These are phyloP conservation scores for Pollachius pollachius DNA, from an alignment of 2,113 vertebrate genomes.

Conservation along the genomic window DNA sequence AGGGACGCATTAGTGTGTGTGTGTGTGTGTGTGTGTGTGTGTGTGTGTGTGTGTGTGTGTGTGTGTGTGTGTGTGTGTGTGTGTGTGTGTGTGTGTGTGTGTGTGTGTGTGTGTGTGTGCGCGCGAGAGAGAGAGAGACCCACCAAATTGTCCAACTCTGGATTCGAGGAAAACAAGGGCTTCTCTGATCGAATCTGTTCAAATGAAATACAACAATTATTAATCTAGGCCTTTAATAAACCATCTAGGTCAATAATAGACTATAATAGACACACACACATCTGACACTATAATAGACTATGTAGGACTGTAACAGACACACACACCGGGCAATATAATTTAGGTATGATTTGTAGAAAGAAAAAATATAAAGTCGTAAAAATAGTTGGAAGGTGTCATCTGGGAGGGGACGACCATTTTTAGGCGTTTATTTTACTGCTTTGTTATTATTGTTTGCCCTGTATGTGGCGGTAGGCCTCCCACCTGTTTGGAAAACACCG, in stretches of 20 bases:
- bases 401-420: too few species aligned
- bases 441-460: too few species aligned
- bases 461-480: conserved; percentile 26
- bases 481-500: conserved; percentile 97
- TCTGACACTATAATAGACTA: too few species aligned
- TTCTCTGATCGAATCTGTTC: conserved; percentile 59
- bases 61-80: neutral
- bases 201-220: conserved; percentile 7
- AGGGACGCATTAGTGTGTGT: neutral
- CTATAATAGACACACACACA: too few species aligned
- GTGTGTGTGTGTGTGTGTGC: neutral
- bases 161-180: conserved; percentile 58
- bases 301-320: too few species aligned
- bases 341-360: too few species aligned
- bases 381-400: too few species aligned
- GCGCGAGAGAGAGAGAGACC: conserved; percentile 9
- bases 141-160: conserved; percentile 69
- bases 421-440: too few species aligned
- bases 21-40: neutral
- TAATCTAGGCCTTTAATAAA: neutral
- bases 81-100: neutral
- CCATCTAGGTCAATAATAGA: neutral
- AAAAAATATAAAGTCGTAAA: too few species aligned
- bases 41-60: too few species aligned
- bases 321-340: too few species aligned